Percentiles rank a stretch among this genome's conserved stretches.
Conservation (phyloP, 2,797 vertebrate species). For the Fratercula arctica region DNA sequence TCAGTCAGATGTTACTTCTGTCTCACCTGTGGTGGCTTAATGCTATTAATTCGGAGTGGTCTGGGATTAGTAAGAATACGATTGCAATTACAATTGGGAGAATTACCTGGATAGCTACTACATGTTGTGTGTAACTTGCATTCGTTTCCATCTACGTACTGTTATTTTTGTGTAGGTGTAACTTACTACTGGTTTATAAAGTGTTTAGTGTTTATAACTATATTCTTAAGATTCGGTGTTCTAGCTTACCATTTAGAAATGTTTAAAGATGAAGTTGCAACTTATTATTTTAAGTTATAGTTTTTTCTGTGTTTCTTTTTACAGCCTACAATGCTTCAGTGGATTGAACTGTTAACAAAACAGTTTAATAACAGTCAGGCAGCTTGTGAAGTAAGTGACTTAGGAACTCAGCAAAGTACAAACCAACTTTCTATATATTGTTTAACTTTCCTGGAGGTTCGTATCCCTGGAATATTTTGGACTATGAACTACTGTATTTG, state of each 20-base stretch:
- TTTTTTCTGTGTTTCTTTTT: slow-evolving; percentile 48
- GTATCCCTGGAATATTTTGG: slow-evolving; percentile 61
- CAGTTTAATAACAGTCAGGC: slow-evolving; percentile 99
- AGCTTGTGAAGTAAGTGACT: slow-evolving; percentile 90
- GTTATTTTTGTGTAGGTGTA: background rate
- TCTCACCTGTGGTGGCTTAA: background rate
- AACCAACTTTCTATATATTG: slow-evolving; percentile 53
- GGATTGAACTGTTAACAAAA: slow-evolving; percentile 98
- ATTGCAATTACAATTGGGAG: background rate
- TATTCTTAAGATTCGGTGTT: background rate
- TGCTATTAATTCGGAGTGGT: background rate
- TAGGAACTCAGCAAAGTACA: slow-evolving; percentile 51
- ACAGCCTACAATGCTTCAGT: slow-evolving; percentile 99
- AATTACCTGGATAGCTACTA: background rate
- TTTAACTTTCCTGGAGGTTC: slow-evolving; percentile 59
- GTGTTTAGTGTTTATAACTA: background rate
- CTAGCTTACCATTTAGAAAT: background rate
- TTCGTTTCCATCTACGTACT: background rate
- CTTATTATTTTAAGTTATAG: background rate
- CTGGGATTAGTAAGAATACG: background rate
- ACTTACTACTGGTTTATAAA: background rate
- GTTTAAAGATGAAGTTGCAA: background rate
- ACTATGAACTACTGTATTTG: slow-evolving; percentile 46
- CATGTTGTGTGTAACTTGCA: background rate
- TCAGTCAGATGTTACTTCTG: background rate